Evolutionary conservation across 2,797 vertebrate genomes (phyloP), one percentile per base, ranked within the genome.

Genomic region (Serranus cabrilla): DNA sequence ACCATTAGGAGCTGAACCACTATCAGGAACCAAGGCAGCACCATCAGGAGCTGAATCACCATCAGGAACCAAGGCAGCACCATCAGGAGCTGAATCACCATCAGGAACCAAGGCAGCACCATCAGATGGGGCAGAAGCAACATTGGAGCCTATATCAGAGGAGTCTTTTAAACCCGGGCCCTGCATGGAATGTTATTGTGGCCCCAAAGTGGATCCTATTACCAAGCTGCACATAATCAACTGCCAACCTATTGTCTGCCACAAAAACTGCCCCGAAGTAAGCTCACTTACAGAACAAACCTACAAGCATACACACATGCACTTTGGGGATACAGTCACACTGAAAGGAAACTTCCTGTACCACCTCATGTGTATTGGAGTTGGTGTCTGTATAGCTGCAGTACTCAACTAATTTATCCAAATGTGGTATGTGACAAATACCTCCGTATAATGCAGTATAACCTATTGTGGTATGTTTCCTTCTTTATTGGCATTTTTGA

Each of bases 151-250:
- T 42, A 17, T 21, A 46, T 9, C n/a, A 45, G 3, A 8, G 2
- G 34, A 5, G 20, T 1, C 2, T 5, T 31, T 49, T 0, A 17
- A 2, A n/a, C 70, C 62, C 0, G 45, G 43, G 9, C 47, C 72
- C n/a, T 99, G 98, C 71, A 70, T 94, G 39, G 49, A 85, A 0
- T 99, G 98, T 56, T 0, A 70, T 8, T 99, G 98, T 78, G 89
- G 95, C 6, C 0, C 71, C 0, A 1, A 4, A 2, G 59, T 85
- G 8, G 82, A 97, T 2, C 5, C 77, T 16, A 46, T 4, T 31
- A 96, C 94, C 16, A 76, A 83, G 11, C 87, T 97, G 39, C 87
- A 97, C 21, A 2, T 59, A 42, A 89, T 96, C 57, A 63, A 8
- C 5, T 99, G 97, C 73, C 51, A 40, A 14, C 87, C 37, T 0